These are phyloP conservation scores for Ariolimax columbianus DNA, from an alignment of 2,888 invertebrate genomes.

Conservation along the genomic window DNA sequence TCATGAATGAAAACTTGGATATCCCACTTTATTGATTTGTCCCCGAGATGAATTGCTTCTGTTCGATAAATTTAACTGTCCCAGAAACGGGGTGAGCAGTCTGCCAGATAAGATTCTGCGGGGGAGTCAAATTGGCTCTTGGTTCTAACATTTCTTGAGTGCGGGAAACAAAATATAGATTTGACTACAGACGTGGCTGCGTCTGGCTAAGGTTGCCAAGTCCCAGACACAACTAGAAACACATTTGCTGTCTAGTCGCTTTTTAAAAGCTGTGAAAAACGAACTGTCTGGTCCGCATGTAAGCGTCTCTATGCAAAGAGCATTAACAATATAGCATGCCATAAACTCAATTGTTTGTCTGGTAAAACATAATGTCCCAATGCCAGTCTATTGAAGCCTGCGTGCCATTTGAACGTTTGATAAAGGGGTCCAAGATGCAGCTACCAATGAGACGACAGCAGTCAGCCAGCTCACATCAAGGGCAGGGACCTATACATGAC, in stretches of 20 bases:
- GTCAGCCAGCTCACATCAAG: too few species aligned
- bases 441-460: too few species aligned
- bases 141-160: background rate
- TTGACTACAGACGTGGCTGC: background rate
- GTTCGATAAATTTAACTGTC: constrained; percentile 1
- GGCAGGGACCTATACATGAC: too few species aligned
- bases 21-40: background rate
- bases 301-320: too few species aligned
- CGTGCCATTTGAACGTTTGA: too few species aligned
- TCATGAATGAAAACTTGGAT: constrained; percentile 12
- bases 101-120: background rate
- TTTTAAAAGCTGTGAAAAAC: background rate
- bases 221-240: background rate
- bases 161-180: background rate
- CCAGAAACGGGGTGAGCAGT: background rate
- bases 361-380: too few species aligned
- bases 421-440: too few species aligned
- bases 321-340: too few species aligned
- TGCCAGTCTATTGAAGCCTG: too few species aligned
- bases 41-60: background rate
- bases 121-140: background rate
- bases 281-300: background rate
- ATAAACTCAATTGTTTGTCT: too few species aligned
- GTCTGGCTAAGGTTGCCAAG: background rate
- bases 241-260: background rate